Base-by-base conservation (phyloP, 1,140 invertebrate genomes). In the Elysia chlorotica region DNA sequence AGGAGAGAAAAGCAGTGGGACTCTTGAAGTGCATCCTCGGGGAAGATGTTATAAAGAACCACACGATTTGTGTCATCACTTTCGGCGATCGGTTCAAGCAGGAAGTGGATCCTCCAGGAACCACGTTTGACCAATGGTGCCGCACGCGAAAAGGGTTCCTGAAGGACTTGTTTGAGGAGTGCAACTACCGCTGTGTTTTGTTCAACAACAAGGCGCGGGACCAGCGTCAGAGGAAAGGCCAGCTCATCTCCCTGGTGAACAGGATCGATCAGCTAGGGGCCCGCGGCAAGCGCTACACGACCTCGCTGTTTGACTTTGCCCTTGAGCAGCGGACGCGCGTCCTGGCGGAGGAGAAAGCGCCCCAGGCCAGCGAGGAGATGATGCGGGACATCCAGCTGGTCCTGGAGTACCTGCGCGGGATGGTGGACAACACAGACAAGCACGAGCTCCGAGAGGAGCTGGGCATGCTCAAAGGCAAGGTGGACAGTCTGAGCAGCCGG, bases 1-100 rank as follows among this genome's bases (percentile, higher is more conserved):
- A 71, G 38, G 69, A 71, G 59, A 71, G 25, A 38, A 71, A 71
- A 71, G 69, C 69, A 2, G 63, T 71, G 23, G 69, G 57, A 38
- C 57, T 71, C 2, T 48, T 71, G 59, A 71, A 71, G 57, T 71
- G 69, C 35, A n/a, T 71, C 28, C 35, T 71, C 25, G 69, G 69
- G 6, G 57, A 71, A 57, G 59, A 71, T 63, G 38, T 71, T 41
- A 37, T 71, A 17, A 71, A 57, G 33, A 41, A 56, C 5, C 56
- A 71, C 30, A 62, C 35, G 25, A 36, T 71, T n/a, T 71, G 69
- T 71, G 69, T 71, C 30, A 33, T 71, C 38, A 71, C 69, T 33
- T 38, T 62, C 25, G 69, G 69, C n/a, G 69, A 71, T 38, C 61
- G 63, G 57, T 71, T 63, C 57, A 54, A 71, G n/a, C 30, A n/a